Evolutionary conservation across 2,888 invertebrate species (phyloP), one percentile per base, ranked within the genome.

Genomic region (Capitulum mitella): DNA sequence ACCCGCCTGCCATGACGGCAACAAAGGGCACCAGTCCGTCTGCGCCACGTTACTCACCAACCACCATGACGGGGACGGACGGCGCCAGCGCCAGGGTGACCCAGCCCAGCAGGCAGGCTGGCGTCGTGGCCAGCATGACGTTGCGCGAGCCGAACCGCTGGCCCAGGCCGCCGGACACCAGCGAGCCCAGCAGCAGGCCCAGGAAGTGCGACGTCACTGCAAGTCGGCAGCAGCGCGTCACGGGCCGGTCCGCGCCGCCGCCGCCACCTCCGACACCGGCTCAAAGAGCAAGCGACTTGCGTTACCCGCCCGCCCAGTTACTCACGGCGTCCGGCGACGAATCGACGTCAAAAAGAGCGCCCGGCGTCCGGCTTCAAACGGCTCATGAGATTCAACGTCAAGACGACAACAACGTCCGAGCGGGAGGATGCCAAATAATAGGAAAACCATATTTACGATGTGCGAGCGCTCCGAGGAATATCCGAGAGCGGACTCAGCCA

Each of bases 141-240:
- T 79, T 48, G 0, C 81, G 51, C 58, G 80, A 80, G 0, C 81
- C 80, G n/a, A 80, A 54, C 48, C 78, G 78, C 19, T 79, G n/a
- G 43, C 78, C 80, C 19, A 80, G n/a, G 10, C 46, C 61, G 19
- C 80, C 80, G 26, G 78, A 79, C 34, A 76, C 26, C n/a, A 81
- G 76, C 58, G 80, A 79, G 10, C 81, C 81, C 58, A 58, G n/a
- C 58, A n/a, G 3, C n/a, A 29, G 26, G 58, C 58, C 58, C 58
- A 58, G n/a, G 14, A 58, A 58, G 58, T 58, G 29, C 12, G 58
- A n/a, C 58, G 58, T 58, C 58, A 58, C 58, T 58, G 58, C 6
- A 58, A 58, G 58, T 10, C 58, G n/a, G 10, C n/a, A 58, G 29
- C 58, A n/a, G 29, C 12, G 29, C 3, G 58, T 58, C 58, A 58